Evolutionary conservation across 2,888 invertebrate species (phyloP).

Genomic region (Spisula subtruncata): DNA sequence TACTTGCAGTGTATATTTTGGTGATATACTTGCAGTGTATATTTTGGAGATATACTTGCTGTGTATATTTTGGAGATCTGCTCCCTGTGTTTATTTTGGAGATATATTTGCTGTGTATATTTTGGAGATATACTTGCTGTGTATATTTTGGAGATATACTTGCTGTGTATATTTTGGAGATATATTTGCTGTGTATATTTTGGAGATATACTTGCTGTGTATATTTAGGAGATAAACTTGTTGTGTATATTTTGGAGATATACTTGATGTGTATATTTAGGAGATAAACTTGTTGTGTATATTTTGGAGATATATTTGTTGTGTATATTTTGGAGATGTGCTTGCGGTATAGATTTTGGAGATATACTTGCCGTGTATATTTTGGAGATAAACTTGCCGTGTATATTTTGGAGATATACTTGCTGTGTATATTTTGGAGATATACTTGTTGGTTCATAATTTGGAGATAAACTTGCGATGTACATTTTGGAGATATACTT

Average conservation of each 20-base stretch:
- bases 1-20: not conserved
- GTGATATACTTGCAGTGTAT: not conserved
- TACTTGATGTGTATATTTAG: not conserved
- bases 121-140: not conserved
- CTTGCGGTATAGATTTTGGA: too few species aligned
- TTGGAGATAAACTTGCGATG: too few species aligned
- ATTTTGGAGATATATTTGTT: too few species aligned
- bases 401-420: too few species aligned
- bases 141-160: not conserved
- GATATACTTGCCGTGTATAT: too few species aligned
- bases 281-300: not conserved
- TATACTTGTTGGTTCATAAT: not conserved
- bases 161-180: too few species aligned
- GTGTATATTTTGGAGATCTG: not conserved
- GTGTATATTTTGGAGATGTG: not conserved
- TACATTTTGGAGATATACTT: not conserved
- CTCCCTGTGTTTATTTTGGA: too few species aligned
- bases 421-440: not conserved
- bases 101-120: not conserved
- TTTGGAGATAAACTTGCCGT: not conserved
- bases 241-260: not conserved
- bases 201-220: not conserved
- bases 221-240: too few species aligned
- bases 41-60: too few species aligned
- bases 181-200: not conserved